phyloP scores from a whole-genome alignment of 2,113 vertebrate species.

The mouse (Mus musculus) region DNA sequence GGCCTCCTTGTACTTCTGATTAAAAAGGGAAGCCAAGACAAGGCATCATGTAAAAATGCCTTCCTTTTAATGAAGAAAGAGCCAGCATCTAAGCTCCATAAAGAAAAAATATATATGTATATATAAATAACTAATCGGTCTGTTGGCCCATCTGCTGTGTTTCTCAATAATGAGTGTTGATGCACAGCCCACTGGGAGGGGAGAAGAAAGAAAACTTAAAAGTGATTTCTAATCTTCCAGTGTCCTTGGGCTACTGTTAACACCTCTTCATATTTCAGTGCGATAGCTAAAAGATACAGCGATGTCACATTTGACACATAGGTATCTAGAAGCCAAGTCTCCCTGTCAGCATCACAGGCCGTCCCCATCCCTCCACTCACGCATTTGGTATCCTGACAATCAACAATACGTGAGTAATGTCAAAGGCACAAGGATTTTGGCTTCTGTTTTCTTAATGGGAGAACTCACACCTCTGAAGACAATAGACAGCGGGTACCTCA shows the following conservation, averaged over 20 bases:
- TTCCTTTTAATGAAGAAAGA: constrained; percentile 59
- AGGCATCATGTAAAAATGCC: constrained; percentile 53
- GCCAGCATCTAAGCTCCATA: constrained; percentile 51
- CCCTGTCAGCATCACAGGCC: background rate
- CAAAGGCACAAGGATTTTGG: background rate
- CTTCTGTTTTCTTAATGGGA: constrained; percentile 40
- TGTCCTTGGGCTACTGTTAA: constrained; percentile 63
- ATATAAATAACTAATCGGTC: background rate
- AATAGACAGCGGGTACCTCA: background rate
- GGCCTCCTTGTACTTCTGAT: constrained; percentile 17
- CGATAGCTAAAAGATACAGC: background rate
- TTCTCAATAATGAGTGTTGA: constrained; percentile 56
- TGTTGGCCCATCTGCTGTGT: constrained; percentile 66
- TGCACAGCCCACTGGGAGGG: constrained; percentile 20
- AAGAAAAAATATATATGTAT: background rate
- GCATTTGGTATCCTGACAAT: background rate
- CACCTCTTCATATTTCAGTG: constrained; percentile 26
- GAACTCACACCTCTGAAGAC: constrained; percentile 3
- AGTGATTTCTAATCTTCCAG: constrained; percentile 54
- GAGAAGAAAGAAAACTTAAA: constrained; percentile 28
- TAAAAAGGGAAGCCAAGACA: constrained; percentile 71
- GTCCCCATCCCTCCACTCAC: background rate
- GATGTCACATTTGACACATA: constrained; percentile 25
- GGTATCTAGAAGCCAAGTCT: background rate
- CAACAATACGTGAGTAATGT: background rate